Base-by-base conservation (phyloP, 2,113 vertebrate genomes). In the Nannospalax galili region DNA sequence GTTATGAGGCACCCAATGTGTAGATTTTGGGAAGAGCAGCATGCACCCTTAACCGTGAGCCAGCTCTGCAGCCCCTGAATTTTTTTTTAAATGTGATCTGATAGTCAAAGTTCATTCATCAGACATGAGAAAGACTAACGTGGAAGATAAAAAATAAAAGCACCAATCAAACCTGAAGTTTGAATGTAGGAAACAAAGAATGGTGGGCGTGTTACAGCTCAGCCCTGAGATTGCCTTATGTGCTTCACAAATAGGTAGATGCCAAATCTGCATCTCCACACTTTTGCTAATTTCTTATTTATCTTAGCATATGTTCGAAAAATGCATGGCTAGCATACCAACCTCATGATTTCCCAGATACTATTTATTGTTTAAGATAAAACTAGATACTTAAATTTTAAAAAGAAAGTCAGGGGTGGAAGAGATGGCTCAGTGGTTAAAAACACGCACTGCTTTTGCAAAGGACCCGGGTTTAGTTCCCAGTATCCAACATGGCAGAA, bases 121-220 rank as follows among this genome's bases (percentile, higher is more conserved):
- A 72, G 30, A 77, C 22, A 56, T 56, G 48, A 90, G 72, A 90
- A 80, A 24, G 28, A 35, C 62, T 81, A 58, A 62, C 32, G 9
- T 20, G 45, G 69, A 92, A 92, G 65, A 70, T 19, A 35, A 95
- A 90, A 86, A 85, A 26, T 72, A 7, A 62, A 85, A 88, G 74
- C 24, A 69, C 87, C 5, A 8, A 7, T 37, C 14, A 70, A 24
- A 85, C 17, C 69, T 28, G n/a, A n/a, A n/a, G n/a, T n/a, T n/a
- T 52, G 48, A 52, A 52, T 7, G 8, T 10, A 80, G 24, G 48
- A 80, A 48, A 77, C 9, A 75, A 60, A 86, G 81, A 40, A 70
- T 32, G 48, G 48, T 52, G 48, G 48, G 6, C 48, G 11, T 52
- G 6, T 52, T 11, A 52, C 48, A 52, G 48, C 48, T 52, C 48